These are phyloP conservation scores for Pelochelys cantorii DNA, from an alignment of 2,797 vertebrate species.

Conservation along the genomic window DNA sequence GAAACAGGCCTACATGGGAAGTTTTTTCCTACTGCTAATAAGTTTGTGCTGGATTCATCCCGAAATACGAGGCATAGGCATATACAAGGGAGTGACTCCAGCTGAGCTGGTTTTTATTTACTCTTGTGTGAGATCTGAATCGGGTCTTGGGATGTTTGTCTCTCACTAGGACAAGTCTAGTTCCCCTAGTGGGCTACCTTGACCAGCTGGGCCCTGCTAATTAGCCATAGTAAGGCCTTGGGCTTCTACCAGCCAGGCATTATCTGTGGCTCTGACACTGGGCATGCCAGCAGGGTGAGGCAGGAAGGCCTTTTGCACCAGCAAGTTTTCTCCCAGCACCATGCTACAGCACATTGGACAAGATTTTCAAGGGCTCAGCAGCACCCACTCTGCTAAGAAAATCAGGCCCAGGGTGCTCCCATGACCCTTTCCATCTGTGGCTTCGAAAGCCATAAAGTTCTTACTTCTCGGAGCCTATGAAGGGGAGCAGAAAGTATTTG, in stretches of 20 bases:
- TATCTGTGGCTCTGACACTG: neutral
- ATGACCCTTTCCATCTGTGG: neutral
- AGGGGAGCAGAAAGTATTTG: neutral
- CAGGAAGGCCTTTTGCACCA: neutral
- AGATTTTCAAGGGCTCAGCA: neutral
- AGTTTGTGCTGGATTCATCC: neutral
- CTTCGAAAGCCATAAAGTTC: neutral
- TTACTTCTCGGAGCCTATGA: neutral
- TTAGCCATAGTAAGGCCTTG: neutral
- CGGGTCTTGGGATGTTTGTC: neutral
- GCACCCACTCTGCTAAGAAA: neutral
- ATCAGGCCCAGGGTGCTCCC: neutral
- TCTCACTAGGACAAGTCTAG: rapidly evolving
- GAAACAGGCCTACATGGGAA: neutral
- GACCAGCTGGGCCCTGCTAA: neutral
- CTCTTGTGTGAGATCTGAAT: neutral
- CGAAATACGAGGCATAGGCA: rapidly evolving
- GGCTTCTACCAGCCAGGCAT: neutral
- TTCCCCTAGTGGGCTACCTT: neutral
- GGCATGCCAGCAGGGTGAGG: neutral
- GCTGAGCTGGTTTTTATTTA: neutral
- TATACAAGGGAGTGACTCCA: rapidly evolving
- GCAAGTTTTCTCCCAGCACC: neutral
- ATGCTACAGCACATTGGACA: neutral
- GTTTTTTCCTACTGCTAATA: neutral